A percentile compares a stretch with the other conserved stretches of the same genome.
Evolutionary conservation across 2,888 invertebrate species (phyloP).

Genomic region (Sisyra terminalis): DNA sequence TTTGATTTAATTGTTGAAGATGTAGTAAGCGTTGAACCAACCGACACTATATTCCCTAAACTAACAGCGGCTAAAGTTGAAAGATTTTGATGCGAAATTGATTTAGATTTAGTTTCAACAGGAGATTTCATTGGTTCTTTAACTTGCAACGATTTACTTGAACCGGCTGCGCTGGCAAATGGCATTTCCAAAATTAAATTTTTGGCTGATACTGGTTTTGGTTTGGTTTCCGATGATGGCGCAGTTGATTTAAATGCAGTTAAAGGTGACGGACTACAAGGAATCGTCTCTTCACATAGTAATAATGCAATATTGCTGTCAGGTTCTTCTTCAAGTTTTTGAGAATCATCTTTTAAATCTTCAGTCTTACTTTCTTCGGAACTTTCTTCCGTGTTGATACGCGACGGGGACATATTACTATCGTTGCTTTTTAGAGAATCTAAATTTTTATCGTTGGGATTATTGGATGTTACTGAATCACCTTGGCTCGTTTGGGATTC

Average conservation of each 20-base stretch:
- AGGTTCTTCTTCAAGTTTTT: constrained; percentile 25
- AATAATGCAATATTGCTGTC: constrained; percentile 59
- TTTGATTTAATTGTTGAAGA: not conserved
- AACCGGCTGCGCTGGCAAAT: constrained; percentile 48
- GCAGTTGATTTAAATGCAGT: constrained; percentile 18
- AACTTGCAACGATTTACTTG: constrained; percentile 21
- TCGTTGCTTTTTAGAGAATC: constrained; percentile 17
- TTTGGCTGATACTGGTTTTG: constrained; percentile 29
- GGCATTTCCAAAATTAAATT: constrained; percentile 44
- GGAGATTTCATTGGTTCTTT: constrained; percentile 11
- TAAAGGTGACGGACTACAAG: constrained; percentile 70
- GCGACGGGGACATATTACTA: constrained; percentile 16
- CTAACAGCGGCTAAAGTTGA: too few species aligned
- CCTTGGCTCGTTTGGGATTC: constrained; percentile 18
- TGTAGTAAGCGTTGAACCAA: not conserved
- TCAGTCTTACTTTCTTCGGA: constrained; percentile 7
- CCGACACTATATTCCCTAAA: not conserved
- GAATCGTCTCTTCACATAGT: constrained; percentile 80
- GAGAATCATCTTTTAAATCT: not conserved
- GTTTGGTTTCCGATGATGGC: constrained; percentile 15
- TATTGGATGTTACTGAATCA: constrained; percentile 16
- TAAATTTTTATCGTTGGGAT: constrained; percentile 16
- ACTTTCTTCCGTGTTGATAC: constrained; percentile 8
- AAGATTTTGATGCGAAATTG: too few species aligned
- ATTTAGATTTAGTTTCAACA: too few species aligned